Conservation (phyloP, 2,797 vertebrate species). For the Fringilla coelebs region DNA sequence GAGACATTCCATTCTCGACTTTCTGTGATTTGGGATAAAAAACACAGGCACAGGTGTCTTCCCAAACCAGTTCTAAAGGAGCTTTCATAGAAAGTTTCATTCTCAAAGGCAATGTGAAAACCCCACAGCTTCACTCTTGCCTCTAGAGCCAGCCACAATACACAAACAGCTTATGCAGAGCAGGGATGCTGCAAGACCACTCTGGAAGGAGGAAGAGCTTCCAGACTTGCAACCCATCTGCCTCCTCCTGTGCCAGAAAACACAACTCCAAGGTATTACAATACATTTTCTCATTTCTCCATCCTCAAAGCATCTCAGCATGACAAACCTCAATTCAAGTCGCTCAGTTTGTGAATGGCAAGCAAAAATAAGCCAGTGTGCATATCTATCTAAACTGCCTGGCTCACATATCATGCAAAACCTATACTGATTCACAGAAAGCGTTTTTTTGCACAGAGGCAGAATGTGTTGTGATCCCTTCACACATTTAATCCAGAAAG, state of each 20-base stretch:
- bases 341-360: background rate
- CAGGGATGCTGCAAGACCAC: background rate
- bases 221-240: accelerated
- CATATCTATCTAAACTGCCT: background rate
- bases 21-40: background rate
- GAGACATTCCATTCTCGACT: background rate
- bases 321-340: background rate
- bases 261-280: background rate
- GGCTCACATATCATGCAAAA: background rate
- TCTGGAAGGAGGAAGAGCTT: background rate
- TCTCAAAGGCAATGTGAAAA: background rate
- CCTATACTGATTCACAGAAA: background rate
- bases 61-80: background rate
- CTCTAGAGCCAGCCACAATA: background rate
- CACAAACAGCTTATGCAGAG: background rate
- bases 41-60: background rate
- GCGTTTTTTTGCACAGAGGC: background rate
- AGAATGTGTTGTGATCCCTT: background rate
- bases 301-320: background rate
- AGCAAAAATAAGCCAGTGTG: background rate
- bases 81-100: background rate
- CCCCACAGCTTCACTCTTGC: background rate
- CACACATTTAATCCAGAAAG: background rate
- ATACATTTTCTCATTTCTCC: background rate
- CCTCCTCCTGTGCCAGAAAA: background rate